Conservation (phyloP, 2,888 invertebrate species). For the Drymonia ruficornis region DNA sequence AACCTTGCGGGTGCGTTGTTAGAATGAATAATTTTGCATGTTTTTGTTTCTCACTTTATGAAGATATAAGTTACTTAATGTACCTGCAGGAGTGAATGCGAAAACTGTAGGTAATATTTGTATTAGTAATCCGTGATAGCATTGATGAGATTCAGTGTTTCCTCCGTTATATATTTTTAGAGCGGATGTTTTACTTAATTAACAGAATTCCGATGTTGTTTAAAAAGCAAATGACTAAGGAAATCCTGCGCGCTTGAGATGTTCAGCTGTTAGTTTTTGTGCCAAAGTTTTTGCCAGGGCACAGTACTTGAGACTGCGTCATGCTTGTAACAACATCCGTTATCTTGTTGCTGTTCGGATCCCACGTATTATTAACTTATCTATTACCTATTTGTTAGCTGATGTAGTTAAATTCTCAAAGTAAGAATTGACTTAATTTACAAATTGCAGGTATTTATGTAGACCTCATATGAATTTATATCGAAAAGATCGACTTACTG, state of each 20-base stretch:
- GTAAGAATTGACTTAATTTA: not conserved
- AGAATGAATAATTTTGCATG: slow-evolving; percentile 21
- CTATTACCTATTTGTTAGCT: slow-evolving; percentile 12
- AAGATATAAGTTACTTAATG: not conserved
- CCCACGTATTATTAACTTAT: slow-evolving; percentile 24
- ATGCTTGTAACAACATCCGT: slow-evolving; percentile 34
- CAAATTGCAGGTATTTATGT: not conserved
- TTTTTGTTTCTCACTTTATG: not conserved
- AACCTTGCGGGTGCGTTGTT: slow-evolving; percentile 26
- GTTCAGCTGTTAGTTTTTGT: slow-evolving; percentile 38
- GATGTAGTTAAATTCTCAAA: not conserved
- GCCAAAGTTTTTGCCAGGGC: slow-evolving; percentile 28
- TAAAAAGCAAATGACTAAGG: slow-evolving; percentile 22
- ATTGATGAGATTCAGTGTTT: not conserved
- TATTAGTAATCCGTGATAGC: not conserved
- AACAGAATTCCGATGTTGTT: slow-evolving; percentile 6
- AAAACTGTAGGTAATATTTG: not conserved
- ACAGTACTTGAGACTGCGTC: slow-evolving; percentile 26
- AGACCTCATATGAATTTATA: not conserved
- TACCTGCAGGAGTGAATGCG: not conserved
- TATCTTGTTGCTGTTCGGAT: slow-evolving; percentile 28
- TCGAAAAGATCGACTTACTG: no score
- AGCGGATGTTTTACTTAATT: slow-evolving; percentile 3
- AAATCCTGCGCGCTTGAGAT: slow-evolving; percentile 35
- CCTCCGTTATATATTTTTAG: not conserved